phyloP scores from a whole-genome alignment of 2,888 invertebrate species.

The Mylabris sibirica region DNA sequence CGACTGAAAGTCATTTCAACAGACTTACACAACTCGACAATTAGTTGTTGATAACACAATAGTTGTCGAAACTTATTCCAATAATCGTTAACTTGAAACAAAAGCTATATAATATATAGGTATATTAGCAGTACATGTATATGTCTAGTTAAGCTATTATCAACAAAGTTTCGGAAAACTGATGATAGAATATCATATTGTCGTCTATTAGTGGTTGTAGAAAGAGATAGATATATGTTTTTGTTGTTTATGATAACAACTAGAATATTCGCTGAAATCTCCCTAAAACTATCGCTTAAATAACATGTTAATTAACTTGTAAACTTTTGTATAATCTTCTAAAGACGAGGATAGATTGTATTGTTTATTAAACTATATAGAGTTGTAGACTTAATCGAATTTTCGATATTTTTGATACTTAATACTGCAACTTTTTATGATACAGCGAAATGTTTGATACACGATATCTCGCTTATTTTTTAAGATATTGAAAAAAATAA shows the following conservation, averaged over 20 bases:
- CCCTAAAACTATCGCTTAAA: slow-evolving; percentile 16
- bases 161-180: not conserved
- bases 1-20: not conserved
- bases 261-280: not conserved
- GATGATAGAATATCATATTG: not conserved
- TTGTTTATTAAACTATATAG: not conserved
- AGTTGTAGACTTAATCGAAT: too few species aligned
- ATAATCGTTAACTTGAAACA: not conserved
- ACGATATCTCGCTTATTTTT: too few species aligned
- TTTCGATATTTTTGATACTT: too few species aligned
- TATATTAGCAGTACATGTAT: not conserved
- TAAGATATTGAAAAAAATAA: too few species aligned
- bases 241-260: not conserved
- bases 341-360: not conserved
- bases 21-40: not conserved
- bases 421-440: too few species aligned
- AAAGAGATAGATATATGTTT: not conserved
- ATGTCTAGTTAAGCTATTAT: not conserved
- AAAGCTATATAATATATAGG: not conserved
- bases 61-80: not conserved
- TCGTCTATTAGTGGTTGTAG: not conserved
- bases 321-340: slow-evolving; percentile 34
- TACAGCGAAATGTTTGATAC: too few species aligned
- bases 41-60: not conserved
- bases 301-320: slow-evolving; percentile 38